Conservation (phyloP, 2,888 invertebrate genomes). For the Leucozona laternaria region DNA sequence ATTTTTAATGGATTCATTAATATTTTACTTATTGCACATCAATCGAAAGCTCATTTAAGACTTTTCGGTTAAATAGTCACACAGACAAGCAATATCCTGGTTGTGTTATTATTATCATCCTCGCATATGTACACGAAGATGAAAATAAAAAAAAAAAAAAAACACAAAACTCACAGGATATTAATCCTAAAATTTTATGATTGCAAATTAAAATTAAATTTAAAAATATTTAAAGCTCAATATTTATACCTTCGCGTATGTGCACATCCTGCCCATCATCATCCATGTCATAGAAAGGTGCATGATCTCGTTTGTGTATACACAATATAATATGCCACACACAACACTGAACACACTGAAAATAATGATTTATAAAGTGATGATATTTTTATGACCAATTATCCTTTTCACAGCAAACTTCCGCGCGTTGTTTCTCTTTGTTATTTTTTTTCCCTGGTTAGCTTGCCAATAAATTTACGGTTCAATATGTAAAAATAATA, state of each 20-base stretch:
- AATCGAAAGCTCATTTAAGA: slow-evolving; percentile 43
- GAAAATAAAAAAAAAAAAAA: not conserved
- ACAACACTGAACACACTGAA: no score
- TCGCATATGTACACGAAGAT: not conserved
- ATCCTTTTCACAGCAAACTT: slow-evolving; percentile 57
- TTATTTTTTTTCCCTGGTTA: not conserved
- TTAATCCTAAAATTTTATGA: slow-evolving; percentile 44
- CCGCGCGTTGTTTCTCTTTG: slow-evolving; percentile 9
- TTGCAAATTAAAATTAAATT: slow-evolving; percentile 10
- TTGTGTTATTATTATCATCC: not conserved
- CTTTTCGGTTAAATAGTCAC: slow-evolving; percentile 26
- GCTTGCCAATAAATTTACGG: slow-evolving; percentile 45
- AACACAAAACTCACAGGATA: slow-evolving; percentile 14
- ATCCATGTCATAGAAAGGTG: not conserved
- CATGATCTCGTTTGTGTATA: not conserved
- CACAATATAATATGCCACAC: not conserved
- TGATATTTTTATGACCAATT: slow-evolving; percentile 72
- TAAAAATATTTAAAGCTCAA: not conserved
- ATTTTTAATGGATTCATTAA: slow-evolving; percentile 33
- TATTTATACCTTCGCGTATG: not conserved
- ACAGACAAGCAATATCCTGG: not conserved
- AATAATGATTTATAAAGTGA: slow-evolving; percentile 64
- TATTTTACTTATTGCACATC: slow-evolving; percentile 23
- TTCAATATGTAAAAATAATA: slow-evolving; percentile 34
- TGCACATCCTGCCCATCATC: not conserved